Base-by-base conservation (phyloP, 2,113 vertebrate species). In the Pterocles gutturalis region DNA sequence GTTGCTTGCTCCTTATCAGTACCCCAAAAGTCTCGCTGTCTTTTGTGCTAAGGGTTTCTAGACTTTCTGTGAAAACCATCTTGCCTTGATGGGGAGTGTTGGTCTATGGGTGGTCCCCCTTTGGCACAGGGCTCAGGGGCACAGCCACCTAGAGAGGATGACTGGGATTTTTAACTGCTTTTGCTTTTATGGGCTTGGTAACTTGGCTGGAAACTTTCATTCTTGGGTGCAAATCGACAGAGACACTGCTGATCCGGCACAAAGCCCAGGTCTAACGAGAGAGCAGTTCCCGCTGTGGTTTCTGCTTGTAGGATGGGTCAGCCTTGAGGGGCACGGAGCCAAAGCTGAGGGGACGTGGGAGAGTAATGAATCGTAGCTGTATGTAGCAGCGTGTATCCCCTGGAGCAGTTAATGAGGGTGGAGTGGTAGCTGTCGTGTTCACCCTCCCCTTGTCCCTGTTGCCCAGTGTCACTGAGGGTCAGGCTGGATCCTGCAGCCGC, bases 291-390 rank as follows among this genome's bases (percentile, higher is more conserved):
- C 1, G 2, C 55, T 53, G 51, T 3, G 3, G 21, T 18, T 72
- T 31, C 66, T 66, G 79, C 75, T 26, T 0, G 0, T 83, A 28
- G 36, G 36, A 26, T 53, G 0, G 0, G 12, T 7, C 85, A 48
- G 43, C 55, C 72, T 28, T 41, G 86, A 67, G n/a, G 86, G 72
- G 20, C 83, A 49, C 3, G 0, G 69, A 61, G 54, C 72, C 6
- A 2, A 13, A 12, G 38, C 1, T 0, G 46, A 64, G 86, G 60
- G 25, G 67, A 73, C 0, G 0, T 3, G 61, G 48, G 67, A 55
- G 51, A 48, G 58, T 22, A 53, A 26, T 2, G 7, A 22, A 45
- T 20, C 2, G 2, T 25, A 34, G 5, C 51, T 45, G 28, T 49
- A 49, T n/a, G n/a, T 0, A 1, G 2, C 9, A 38, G 2, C 1